Conservation (phyloP, 2,797 vertebrate genomes). For the Rallus crepitans region DNA sequence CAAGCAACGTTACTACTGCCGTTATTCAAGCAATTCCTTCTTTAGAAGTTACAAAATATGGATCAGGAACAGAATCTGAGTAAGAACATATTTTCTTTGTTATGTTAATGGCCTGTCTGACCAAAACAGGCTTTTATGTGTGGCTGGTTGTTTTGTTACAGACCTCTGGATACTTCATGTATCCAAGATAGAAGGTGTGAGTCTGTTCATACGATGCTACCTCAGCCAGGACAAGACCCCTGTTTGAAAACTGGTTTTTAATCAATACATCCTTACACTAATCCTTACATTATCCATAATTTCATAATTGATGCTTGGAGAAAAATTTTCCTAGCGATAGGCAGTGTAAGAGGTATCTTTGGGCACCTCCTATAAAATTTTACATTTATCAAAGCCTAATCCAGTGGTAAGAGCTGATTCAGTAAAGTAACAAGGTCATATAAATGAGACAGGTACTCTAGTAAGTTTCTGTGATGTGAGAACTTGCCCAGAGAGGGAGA, state of each 20-base stretch:
- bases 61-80: slow-evolving; percentile 10
- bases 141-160: background rate
- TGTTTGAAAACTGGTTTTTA: background rate
- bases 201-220: background rate
- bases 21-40: slow-evolving; percentile 10
- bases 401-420: background rate
- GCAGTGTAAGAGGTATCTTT: background rate
- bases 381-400: background rate
- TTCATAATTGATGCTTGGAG: background rate
- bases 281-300: background rate
- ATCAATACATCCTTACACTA: background rate
- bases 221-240: background rate
- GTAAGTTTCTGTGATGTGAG: background rate
- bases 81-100: slow-evolving; percentile 56
- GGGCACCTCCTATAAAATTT: background rate
- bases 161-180: background rate
- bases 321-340: background rate
- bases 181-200: background rate
- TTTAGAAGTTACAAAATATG: slow-evolving; percentile 38
- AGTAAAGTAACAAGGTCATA: background rate
- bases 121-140: background rate
- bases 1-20: background rate
- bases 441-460: background rate
- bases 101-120: slow-evolving; percentile 50
- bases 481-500: background rate